Evolutionary conservation across 2,888 invertebrate species (phyloP), one percentile per base, ranked within the genome.

Genomic region (Uropetala carovei): DNA sequence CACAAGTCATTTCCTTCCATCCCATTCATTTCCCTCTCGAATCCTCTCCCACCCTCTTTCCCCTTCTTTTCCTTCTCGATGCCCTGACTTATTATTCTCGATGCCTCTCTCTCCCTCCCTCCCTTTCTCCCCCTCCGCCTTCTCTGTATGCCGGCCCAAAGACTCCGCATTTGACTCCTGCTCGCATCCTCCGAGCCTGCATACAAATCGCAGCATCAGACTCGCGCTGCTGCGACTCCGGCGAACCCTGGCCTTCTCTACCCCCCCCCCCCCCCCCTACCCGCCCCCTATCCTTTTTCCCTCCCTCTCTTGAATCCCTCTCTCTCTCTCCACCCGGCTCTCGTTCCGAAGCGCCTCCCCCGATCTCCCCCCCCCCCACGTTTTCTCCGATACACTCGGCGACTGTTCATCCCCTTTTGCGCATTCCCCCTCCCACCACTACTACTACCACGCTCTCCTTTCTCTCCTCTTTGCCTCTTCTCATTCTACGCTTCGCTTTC

Each of bases 201-300:
- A 89, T 89, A 89, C 89, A 89, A 89, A 89, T 89, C 89, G 89
- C 89, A 64, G 89, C 89, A 89, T 89, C 89, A 89, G 89, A 89
- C 89, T 89, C 89, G 60, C 86, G 59, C 59, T 27, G 59, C 59
- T 58, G 59, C 58, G 86, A 59, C 85, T 30, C 57, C 59, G 10
- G 60, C 60, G 64, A 89, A 89, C 89, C 89, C 27, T 86, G 60
- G 75, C 75, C 86, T 27, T 59, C 86, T 60, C n/a, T 64, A 16
- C 60, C 60, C 30, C 60, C 8, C 27, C 14, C 9, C 18, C 30
- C 64, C 30, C 0, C 30, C 60, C 30, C 60, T 8, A 14, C 14
- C n/a, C 16, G 10, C 14, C 16, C 8, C 56, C 18, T 30, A 0
- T 10, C 22, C 8, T 27, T 18, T 82, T 10, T 43, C 30, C 56